phyloP scores from a whole-genome alignment of 2,888 invertebrate species.

The Tromatobia lineatoria region DNA sequence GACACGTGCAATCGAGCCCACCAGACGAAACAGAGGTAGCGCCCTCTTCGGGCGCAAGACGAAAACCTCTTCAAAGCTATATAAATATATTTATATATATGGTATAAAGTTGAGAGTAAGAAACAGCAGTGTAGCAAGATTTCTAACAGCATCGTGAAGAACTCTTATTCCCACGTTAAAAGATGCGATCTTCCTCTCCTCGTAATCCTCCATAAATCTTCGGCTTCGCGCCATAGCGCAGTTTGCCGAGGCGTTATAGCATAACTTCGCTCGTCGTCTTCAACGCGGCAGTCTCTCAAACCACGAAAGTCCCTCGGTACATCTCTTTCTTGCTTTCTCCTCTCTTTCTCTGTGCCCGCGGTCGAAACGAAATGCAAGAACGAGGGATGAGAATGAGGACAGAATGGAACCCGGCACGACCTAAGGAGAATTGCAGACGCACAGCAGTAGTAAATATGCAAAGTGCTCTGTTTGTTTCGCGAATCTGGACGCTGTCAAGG shows the following conservation, averaged over 20 bases:
- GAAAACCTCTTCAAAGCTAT: constrained; percentile 44
- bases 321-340: neutral
- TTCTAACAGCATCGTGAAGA: constrained; percentile 38
- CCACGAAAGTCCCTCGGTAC: neutral
- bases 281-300: constrained; percentile 10
- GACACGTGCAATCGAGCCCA: constrained; percentile 43
- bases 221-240: constrained; percentile 62
- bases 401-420: constrained; percentile 19
- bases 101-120: constrained; percentile 8
- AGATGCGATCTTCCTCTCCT: constrained; percentile 62
- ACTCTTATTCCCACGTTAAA: constrained; percentile 67
- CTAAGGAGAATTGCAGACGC: constrained; percentile 42
- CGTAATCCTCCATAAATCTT: constrained; percentile 68
- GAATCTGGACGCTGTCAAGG: constrained; percentile 60
- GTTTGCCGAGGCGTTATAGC: constrained; percentile 56
- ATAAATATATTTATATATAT: constrained; percentile 11
- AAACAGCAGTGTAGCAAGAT: constrained; percentile 41
- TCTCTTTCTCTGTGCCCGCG: neutral
- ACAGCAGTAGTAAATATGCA: constrained; percentile 65
- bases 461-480: constrained; percentile 67
- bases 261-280: constrained; percentile 25
- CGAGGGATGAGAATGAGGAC: constrained; percentile 14
- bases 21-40: constrained; percentile 33
- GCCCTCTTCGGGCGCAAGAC: constrained; percentile 31
- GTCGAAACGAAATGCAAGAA: neutral